A percentile compares a stretch with the other conserved stretches of the same genome.
phyloP scores from a whole-genome alignment of 2,888 invertebrate species.

The Drosophila quinaria region DNA sequence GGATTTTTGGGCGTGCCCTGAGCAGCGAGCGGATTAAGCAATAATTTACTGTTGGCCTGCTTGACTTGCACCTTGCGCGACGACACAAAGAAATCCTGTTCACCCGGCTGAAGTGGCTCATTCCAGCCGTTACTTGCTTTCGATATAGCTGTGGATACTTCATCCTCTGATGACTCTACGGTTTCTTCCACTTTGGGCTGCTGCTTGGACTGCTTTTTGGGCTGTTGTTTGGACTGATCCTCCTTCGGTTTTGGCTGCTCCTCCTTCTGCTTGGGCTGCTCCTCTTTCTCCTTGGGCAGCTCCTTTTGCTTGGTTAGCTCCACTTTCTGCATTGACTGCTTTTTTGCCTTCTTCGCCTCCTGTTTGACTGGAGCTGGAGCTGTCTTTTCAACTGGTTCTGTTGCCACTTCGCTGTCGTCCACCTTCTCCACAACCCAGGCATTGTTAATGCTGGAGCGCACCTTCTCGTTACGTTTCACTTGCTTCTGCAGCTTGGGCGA shows the following conservation, averaged over 20 bases:
- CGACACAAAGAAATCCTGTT: conserved; percentile 84
- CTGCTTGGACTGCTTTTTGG: conserved; percentile 10
- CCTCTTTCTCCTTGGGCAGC: not conserved
- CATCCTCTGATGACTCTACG: not conserved
- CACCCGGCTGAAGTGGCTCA: conserved; percentile 85
- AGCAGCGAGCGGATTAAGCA: conserved; percentile 55
- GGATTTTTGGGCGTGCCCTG: conserved; percentile 39
- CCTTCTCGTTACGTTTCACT: conserved; percentile 73
- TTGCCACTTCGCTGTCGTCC: conserved; percentile 24
- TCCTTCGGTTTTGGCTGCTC: conserved; percentile 8
- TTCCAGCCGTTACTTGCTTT: conserved; percentile 83
- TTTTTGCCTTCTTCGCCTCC: conserved; percentile 39
- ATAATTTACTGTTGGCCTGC: conserved; percentile 76
- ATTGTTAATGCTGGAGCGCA: conserved; percentile 62
- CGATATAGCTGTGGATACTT: not conserved
- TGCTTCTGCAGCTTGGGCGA: conserved; percentile 71
- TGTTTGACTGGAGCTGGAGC: conserved; percentile 2
- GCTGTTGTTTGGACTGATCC: conserved; percentile 35
- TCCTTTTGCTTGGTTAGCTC: conserved; percentile 2
- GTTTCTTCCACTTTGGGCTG: conserved; percentile 19
- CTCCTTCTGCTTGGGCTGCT: conserved; percentile 14
- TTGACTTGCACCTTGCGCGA: conserved; percentile 81
- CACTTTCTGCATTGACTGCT: conserved; percentile 13
- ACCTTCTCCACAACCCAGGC: conserved; percentile 80
- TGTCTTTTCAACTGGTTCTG: conserved; percentile 20